Conservation (phyloP, 1,140 invertebrate species). For the Notospermus geniculatus region DNA sequence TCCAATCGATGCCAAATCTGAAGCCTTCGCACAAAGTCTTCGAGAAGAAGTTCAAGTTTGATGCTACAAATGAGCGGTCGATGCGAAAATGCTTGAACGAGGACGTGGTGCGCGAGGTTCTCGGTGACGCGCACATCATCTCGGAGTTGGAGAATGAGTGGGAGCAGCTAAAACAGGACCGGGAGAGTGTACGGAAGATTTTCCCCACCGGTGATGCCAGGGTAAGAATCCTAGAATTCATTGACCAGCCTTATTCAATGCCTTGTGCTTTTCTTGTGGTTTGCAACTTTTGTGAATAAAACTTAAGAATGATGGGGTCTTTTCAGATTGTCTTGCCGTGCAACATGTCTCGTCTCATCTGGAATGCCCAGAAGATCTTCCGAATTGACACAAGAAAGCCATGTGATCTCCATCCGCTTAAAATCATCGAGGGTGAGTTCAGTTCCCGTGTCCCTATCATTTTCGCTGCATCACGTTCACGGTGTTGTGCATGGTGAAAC, state of each 20-base stretch:
- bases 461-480: too few relatives aligned
- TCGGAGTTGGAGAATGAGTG: slow-evolving; percentile 92
- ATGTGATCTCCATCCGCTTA: slow-evolving; percentile 89
- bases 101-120: slow-evolving; percentile 90
- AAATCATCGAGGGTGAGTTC: slow-evolving; percentile 77
- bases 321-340: slow-evolving; percentile 83
- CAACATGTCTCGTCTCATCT: slow-evolving; percentile 97
- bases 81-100: slow-evolving; percentile 88
- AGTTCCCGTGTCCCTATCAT: too few relatives aligned
- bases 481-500: too few relatives aligned
- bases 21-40: slow-evolving; percentile 95
- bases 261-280: too few relatives aligned
- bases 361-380: slow-evolving; percentile 99
- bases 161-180: slow-evolving; percentile 86
- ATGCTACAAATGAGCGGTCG: slow-evolving; percentile 84
- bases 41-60: slow-evolving; percentile 94
- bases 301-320: too few relatives aligned
- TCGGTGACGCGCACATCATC: slow-evolving; percentile 87
- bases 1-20: slow-evolving; percentile 90
- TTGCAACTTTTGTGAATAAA: too few relatives aligned
- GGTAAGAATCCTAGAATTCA: too few relatives aligned
- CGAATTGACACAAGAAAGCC: slow-evolving; percentile 92
- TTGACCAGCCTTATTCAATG: too few relatives aligned
- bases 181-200: slow-evolving; percentile 73
- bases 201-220: slow-evolving; percentile 69